phyloP scores from a whole-genome alignment of 2,888 invertebrate genomes.

The Caprella mutica region DNA sequence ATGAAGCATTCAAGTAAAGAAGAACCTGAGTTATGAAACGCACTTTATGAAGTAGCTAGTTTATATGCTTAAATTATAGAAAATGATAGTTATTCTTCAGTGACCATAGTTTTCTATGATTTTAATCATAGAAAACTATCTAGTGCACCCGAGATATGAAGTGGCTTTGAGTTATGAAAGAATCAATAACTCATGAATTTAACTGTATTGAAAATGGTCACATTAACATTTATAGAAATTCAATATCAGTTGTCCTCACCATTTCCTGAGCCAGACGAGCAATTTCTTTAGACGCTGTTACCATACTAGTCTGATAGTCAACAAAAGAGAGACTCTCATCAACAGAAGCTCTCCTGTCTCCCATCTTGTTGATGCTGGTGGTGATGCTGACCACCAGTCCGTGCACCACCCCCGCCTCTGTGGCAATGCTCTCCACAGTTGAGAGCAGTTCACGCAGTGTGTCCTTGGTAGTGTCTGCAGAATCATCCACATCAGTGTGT shows the following conservation, averaged over 20 bases:
- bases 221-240: not conserved
- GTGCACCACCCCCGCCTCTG: slow-evolving; percentile 78
- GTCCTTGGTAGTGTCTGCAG: slow-evolving; percentile 60
- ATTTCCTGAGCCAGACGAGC: slow-evolving; percentile 85
- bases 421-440: slow-evolving; percentile 67
- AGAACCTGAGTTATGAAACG: not conserved
- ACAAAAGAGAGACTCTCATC: slow-evolving; percentile 54
- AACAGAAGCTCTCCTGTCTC: not conserved
- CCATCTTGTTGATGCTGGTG: slow-evolving; percentile 61
- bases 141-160: too few species aligned
- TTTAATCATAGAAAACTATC: too few species aligned
- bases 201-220: too few species aligned
- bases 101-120: too few species aligned
- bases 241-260: slow-evolving; percentile 45
- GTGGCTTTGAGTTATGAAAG: too few species aligned
- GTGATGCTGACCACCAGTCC: slow-evolving; percentile 80
- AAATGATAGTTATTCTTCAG: too few species aligned
- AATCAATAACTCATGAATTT: too few species aligned
- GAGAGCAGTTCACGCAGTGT: slow-evolving; percentile 65
- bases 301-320: slow-evolving; percentile 96
- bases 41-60: not conserved
- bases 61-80: too few species aligned
- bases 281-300: slow-evolving; percentile 84
- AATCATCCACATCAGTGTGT: slow-evolving; percentile 74
- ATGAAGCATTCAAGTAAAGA: too few species aligned